Evolutionary conservation across 2,113 vertebrate species (phyloP), one percentile per base, ranked within the genome.

Genomic region (Stegostoma tigrinum): DNA sequence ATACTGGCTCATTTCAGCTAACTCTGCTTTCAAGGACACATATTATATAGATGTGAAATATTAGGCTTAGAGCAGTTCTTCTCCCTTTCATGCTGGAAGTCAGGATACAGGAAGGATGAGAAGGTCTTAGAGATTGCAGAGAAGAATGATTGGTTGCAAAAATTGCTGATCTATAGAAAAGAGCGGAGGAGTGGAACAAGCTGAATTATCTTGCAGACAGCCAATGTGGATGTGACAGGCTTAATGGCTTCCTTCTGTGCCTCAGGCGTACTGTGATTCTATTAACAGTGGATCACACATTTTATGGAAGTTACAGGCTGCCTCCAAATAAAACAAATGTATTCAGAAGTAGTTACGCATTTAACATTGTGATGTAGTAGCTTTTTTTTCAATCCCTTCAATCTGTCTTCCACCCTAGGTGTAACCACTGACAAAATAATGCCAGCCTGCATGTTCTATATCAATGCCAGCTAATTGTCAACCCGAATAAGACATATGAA

Each of bases 351-450:
- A 61, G 52, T 90, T 61, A 17, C 52, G 15, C 10, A 24, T 87
- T 27, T 87, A 86, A 10, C 42, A 48, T 61, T 90, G 52, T 61
- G 21, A 90, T 38, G 75, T 38, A 38, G 80, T 83, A 38, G n/a
- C 78, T 42, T n/a, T 38, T 83, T 75, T 83, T 45, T 42, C 23
- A 83, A 83, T 1, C 87, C 27, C 14, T 90, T 90, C 30, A 90
- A 55, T 90, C 87, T 90, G 87, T 30, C 30, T 34, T 61, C 30
- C 52, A 61, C 87, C 24, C 14, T 34, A 61, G 87, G 52, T 90
- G 87, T 15, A 90, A 90, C 87, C 87, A 61, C 61, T 17, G 52
- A 34, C 87, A 90, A 90, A 34, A 90, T 90, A 17, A 90, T 90
- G 87, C 52, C 87, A 90, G 34, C 27, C 24, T 52, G n/a, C 52